Conservation (phyloP, 1,140 invertebrate species). For the Diabrotica undecimpunctata region DNA sequence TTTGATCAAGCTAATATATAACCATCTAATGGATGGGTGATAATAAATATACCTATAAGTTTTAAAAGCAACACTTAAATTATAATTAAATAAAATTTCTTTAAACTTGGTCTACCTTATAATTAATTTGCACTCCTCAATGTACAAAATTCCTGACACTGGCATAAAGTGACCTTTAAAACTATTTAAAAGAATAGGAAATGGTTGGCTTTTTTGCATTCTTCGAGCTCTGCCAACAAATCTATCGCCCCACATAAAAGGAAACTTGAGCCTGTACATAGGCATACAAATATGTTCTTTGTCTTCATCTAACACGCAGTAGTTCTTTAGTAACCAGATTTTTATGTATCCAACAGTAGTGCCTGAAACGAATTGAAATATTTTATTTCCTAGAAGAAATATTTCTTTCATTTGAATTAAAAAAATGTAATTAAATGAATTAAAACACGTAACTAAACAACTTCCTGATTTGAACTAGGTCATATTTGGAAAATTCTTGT, state of each 20-base stretch:
- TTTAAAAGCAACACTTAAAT: too few relatives aligned
- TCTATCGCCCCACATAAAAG: constrained; percentile 64
- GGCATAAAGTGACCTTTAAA: constrained; percentile 59
- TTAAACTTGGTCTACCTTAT: constrained; percentile 51
- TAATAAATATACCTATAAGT: too few relatives aligned
- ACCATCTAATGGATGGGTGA: too few relatives aligned
- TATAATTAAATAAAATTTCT: too few relatives aligned
- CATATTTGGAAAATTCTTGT: too few relatives aligned
- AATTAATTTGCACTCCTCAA: constrained; percentile 57
- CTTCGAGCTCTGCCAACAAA: constrained; percentile 58
- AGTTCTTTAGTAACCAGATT: constrained; percentile 67
- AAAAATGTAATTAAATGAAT: background rate
- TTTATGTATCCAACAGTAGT: constrained; percentile 67
- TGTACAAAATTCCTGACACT: constrained; percentile 58
- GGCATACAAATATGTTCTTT: constrained; percentile 54
- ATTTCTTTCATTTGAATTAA: too few relatives aligned
- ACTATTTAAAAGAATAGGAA: constrained; percentile 63
- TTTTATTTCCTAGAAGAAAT: too few relatives aligned
- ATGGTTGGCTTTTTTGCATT: constrained; percentile 54
- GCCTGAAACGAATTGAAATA: constrained; percentile 38
- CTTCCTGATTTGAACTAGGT: too few relatives aligned
- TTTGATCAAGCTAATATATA: too few relatives aligned
- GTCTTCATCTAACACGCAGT: constrained; percentile 33
- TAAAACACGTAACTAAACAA: background rate
- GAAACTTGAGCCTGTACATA: constrained; percentile 59